These are phyloP conservation scores for Casuarius casuarius DNA, from an alignment of 2,113 vertebrate species.

Conservation along the genomic window DNA sequence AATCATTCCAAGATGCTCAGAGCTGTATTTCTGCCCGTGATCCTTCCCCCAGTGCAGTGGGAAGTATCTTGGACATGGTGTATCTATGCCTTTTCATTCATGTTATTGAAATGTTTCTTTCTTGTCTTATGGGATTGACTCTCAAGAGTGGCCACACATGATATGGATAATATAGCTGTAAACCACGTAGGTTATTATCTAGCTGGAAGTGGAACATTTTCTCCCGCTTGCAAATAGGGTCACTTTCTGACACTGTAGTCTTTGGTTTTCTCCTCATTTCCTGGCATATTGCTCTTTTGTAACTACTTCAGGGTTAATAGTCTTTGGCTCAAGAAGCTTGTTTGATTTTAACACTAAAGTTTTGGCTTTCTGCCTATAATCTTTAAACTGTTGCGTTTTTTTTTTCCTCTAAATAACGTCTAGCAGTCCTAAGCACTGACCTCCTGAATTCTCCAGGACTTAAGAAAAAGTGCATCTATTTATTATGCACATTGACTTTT, in stretches of 20 bases:
- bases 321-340: neutral
- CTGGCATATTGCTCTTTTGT: neutral
- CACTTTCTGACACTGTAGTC: neutral
- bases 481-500: neutral
- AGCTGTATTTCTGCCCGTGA: neutral
- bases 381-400: neutral
- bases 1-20: neutral
- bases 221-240: neutral
- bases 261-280: neutral
- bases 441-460: neutral
- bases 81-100: neutral
- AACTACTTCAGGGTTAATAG: neutral
- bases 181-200: neutral
- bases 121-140: neutral
- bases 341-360: neutral
- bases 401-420: neutral
- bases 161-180: neutral
- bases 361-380: neutral
- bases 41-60: neutral
- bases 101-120: neutral
- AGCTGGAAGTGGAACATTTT: neutral
- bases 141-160: accelerated
- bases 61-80: neutral
- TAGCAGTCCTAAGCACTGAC: neutral
- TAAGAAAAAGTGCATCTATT: neutral